A percentile compares a stretch with the other conserved stretches of the same genome.
Evolutionary conservation across 1,140 invertebrate species (phyloP).

Genomic region (Aphis craccivora): DNA sequence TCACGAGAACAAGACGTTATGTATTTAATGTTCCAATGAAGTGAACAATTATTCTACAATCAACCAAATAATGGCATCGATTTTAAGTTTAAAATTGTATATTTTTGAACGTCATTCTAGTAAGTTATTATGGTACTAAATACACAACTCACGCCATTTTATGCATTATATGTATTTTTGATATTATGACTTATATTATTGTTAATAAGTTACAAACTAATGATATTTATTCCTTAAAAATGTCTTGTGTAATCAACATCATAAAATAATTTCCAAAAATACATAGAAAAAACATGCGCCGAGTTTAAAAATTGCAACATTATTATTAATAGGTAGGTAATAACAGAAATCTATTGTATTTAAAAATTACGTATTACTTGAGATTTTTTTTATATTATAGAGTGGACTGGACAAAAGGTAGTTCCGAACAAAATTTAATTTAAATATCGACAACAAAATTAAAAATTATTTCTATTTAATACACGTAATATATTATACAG

Average conservation of each 20-base stretch:
- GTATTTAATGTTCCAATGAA: background rate
- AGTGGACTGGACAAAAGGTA: too few relatives aligned
- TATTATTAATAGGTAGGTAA: too few relatives aligned
- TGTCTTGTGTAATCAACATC: background rate
- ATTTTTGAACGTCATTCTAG: background rate
- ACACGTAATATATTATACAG: background rate
- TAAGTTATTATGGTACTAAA: background rate
- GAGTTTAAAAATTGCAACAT: too few relatives aligned
- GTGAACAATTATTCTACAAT: background rate
- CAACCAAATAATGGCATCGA: background rate
- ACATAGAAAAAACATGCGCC: background rate
- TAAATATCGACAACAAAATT: background rate
- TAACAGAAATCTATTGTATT: background rate
- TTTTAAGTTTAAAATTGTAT: constrained; percentile 13
- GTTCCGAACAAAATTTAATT: background rate
- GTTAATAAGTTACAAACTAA: background rate
- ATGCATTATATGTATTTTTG: background rate
- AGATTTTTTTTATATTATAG: background rate
- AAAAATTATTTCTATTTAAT: background rate
- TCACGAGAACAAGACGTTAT: background rate
- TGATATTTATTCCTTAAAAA: background rate
- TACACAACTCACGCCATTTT: background rate
- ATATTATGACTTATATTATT: background rate
- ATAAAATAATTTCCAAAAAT: background rate
- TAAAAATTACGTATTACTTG: background rate